These are phyloP conservation scores for Pycnonotus jocosus DNA, from an alignment of 2,113 vertebrate species.

Conservation along the genomic window DNA sequence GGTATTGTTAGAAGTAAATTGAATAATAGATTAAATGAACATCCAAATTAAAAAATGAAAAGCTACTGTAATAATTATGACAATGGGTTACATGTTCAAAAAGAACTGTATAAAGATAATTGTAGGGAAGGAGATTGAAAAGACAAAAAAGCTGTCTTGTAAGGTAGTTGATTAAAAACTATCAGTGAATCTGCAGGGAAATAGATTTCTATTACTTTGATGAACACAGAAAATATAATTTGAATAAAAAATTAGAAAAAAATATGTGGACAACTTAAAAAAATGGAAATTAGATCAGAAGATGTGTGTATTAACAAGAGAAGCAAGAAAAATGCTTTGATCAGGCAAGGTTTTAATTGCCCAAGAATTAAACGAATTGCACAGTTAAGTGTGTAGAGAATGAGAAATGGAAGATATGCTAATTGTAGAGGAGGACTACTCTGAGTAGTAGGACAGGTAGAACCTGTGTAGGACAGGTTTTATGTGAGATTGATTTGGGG, in stretches of 20 bases:
- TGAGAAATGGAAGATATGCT: neutral
- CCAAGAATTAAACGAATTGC: neutral
- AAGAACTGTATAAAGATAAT: neutral
- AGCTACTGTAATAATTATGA: neutral
- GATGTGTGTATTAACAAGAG: neutral
- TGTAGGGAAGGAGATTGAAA: neutral
- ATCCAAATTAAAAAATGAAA: slow-evolving; percentile 17
- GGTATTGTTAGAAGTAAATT: slow-evolving; percentile 18
- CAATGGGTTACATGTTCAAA: neutral
- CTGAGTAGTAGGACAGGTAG: neutral
- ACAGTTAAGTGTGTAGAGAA: neutral
- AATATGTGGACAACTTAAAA: neutral
- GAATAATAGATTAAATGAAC: slow-evolving; percentile 22
- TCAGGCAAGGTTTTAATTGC: slow-evolving; percentile 23
- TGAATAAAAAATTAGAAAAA: neutral
- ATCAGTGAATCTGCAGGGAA: neutral
- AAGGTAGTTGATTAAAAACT: neutral
- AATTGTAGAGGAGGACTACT: neutral
- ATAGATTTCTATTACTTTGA: neutral
- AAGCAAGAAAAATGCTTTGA: slow-evolving; percentile 15
- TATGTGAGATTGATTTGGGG: neutral
- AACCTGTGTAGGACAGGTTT: neutral
- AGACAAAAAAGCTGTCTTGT: neutral
- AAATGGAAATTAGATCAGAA: neutral
- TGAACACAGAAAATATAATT: neutral